Conservation (phyloP, 2,797 vertebrate genomes). For the Sebastes hubbsi region DNA sequence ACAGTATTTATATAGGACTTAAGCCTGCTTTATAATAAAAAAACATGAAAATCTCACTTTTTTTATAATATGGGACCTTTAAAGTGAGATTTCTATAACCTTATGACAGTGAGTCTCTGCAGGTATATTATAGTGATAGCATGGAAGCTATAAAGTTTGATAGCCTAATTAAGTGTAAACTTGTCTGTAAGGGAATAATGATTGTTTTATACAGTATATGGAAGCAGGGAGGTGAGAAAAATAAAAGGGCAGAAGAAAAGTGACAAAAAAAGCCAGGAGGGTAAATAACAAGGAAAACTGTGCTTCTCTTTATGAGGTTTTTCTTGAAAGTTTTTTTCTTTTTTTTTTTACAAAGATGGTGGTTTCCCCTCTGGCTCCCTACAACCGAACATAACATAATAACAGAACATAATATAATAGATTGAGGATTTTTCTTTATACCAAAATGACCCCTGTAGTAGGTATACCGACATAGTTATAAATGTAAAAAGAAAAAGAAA, state of each 20-base stretch:
- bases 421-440: neutral
- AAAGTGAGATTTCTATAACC: neutral
- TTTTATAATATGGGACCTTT: neutral
- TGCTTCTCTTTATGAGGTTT: neutral
- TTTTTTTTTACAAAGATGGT: neutral
- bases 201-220: neutral
- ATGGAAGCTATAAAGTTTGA: neutral
- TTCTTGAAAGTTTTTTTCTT: neutral
- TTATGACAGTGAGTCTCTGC: neutral
- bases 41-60: too few species aligned
- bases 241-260: neutral
- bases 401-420: neutral
- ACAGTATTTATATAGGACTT: rapidly evolving
- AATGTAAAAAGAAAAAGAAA: neutral
- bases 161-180: neutral
- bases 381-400: neutral
- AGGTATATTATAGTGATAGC: neutral
- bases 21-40: too few species aligned
- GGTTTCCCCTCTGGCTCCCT: neutral
- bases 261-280: neutral
- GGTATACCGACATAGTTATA: neutral
- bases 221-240: neutral
- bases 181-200: neutral
- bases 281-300: neutral
- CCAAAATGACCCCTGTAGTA: neutral